These are phyloP conservation scores for Glaucidium brasilianum DNA, from an alignment of 2,113 vertebrate species.

Conservation along the genomic window DNA sequence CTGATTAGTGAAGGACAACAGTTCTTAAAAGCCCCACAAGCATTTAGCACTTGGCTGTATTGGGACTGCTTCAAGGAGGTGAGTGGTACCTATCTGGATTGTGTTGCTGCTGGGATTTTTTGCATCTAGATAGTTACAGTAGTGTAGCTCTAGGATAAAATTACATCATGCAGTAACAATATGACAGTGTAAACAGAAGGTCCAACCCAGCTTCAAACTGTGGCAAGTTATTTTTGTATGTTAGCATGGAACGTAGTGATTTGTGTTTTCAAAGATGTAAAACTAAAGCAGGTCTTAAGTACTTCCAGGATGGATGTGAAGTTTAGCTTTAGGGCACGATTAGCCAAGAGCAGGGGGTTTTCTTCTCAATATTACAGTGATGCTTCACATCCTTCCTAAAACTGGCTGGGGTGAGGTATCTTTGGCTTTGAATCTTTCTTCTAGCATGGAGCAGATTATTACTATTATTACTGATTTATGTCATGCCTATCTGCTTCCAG, in stretches of 20 bases:
- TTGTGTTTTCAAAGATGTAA: neutral
- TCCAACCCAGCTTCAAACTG: neutral
- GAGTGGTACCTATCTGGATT: neutral
- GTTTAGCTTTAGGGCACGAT: neutral
- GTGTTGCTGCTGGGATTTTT: neutral
- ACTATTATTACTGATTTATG: constrained; percentile 57
- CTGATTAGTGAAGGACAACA: neutral
- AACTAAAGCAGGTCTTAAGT: neutral
- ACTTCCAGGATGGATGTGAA: neutral
- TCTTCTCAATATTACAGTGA: neutral
- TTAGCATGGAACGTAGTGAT: neutral
- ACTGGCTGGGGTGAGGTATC: constrained; percentile 9
- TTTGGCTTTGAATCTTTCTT: constrained; percentile 42
- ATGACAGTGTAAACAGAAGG: neutral
- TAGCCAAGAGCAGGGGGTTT: neutral
- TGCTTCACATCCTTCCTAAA: constrained; percentile 45
- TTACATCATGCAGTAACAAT: neutral
- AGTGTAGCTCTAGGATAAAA: neutral
- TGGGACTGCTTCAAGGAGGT: neutral
- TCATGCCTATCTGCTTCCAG: constrained; percentile 53
- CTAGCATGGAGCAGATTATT: constrained; percentile 35
- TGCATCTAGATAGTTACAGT: neutral
- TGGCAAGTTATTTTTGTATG: neutral
- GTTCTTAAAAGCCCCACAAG: neutral
- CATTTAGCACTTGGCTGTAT: neutral